phyloP scores from a whole-genome alignment of 2,888 invertebrate species.

The Tetrapedia diversipes region DNA sequence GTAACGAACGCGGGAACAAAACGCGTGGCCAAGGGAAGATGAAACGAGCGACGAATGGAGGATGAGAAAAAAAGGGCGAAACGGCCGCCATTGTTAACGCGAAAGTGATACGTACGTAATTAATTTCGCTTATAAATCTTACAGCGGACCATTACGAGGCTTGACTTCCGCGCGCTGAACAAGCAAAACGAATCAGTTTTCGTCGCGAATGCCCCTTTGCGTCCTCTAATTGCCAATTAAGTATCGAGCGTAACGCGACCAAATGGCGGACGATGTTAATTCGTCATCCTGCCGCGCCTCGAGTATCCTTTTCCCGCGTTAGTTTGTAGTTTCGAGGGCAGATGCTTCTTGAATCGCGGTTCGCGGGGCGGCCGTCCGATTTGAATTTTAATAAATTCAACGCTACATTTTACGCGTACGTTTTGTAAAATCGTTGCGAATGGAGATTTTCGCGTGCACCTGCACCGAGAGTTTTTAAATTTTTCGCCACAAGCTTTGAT shows the following conservation, averaged over 20 bases:
- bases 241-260: conserved; percentile 62
- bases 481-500: background rate
- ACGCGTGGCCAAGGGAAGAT: conserved; percentile 22
- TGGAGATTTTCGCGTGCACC: background rate
- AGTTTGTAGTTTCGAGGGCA: conserved; percentile 13
- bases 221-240: conserved; percentile 75
- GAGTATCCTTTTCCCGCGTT: conserved; percentile 39
- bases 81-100: conserved; percentile 56
- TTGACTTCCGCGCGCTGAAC: conserved; percentile 49
- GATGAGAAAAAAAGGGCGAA: background rate
- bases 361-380: conserved; percentile 7
- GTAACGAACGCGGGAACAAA: conserved; percentile 15
- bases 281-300: conserved; percentile 47
- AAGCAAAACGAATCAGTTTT: conserved; percentile 65
- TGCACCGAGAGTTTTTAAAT: background rate
- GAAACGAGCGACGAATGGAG: conserved; percentile 12
- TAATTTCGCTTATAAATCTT: conserved; percentile 70
- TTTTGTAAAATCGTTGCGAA: conserved; percentile 2
- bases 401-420: background rate
- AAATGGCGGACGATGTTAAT: conserved; percentile 60
- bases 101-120: conserved; percentile 60
- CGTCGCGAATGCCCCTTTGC: conserved; percentile 59
- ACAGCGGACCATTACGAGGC: conserved; percentile 56
- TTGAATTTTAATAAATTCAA: background rate
- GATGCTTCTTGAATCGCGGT: conserved; percentile 24